phyloP scores from a whole-genome alignment of 2,113 vertebrate species.

The Calidris pugnax region DNA sequence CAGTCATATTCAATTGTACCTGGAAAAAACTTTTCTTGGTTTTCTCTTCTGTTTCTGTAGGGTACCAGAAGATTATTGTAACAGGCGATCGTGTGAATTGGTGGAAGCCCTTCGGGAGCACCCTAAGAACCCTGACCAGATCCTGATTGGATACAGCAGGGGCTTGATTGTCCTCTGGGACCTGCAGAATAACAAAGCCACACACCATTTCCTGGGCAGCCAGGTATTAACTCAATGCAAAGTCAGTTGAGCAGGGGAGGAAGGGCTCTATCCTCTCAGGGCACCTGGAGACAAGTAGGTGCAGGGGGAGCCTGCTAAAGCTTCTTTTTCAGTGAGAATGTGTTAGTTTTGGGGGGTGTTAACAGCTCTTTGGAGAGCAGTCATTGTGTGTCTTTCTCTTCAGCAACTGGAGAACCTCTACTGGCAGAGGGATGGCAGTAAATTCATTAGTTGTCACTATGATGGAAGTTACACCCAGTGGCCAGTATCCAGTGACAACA shows the following conservation, averaged over 20 bases:
- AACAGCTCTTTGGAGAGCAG: background rate
- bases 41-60: conserved; percentile 60
- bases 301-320: background rate
- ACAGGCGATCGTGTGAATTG: conserved; percentile 87
- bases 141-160: conserved; percentile 92
- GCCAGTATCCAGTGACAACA: conserved; percentile 74
- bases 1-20: background rate
- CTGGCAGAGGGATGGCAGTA: conserved; percentile 88
- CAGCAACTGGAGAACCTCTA: conserved; percentile 93
- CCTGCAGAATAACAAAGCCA: conserved; percentile 72
- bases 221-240: conserved; percentile 77
- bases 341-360: background rate
- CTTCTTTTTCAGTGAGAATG: background rate
- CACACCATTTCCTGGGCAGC: conserved; percentile 85
- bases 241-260: background rate
- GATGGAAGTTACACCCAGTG: conserved; percentile 93
- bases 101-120: conserved; percentile 92
- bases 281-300: background rate
- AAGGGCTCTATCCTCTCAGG: background rate
- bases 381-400: background rate
- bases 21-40: background rate
- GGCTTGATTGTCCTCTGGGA: conserved; percentile 93
- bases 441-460: conserved; percentile 91
- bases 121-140: conserved; percentile 81
- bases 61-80: conserved; percentile 86